Base-by-base conservation (phyloP, 35 echinoderm and acorn worm genomes). In the Ptychodera flava region DNA sequence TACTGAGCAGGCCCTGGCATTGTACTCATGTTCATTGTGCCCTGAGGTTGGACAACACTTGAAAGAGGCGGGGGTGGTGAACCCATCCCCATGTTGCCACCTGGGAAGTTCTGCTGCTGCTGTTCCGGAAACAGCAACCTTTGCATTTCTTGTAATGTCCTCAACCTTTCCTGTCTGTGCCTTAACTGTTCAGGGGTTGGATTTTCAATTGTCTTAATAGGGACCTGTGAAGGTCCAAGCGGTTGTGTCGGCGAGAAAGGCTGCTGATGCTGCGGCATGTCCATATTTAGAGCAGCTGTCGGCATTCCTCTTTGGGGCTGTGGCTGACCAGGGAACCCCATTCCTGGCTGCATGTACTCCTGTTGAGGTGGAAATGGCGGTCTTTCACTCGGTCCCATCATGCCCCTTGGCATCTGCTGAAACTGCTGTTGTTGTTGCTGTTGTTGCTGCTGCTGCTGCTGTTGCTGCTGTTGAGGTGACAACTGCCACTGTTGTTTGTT, bases 111-210 rank as follows among this genome's bases (percentile, higher is more conserved):
- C 6, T 22, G 6, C 45, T 87, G 85, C 34, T 94, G 96, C 78
- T 99, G 90, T 85, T 98, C 96, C 0, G 93, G 96, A 99, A 83
- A 94, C 0, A 99, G 36, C 78, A 94, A 78, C 38, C 88, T 94
- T 85, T 99, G 93, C 88, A 99, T 92, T 85, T 99, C 96, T 80
- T 94, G 94, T 0, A 99, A 78, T 35, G 88, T 94, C 78, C 93
- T 90, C 1, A 99, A 77, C 34, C 90, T 76, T 85, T 99, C 96
- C 76, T 99, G 88, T 36, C 96, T 76, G 53, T 94, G 90, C 35
- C 92, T 84, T 82, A 99, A 88, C 88, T 99, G 96, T 81, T 99
- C 96, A 37, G 96, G 96, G 16, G 96, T 99, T 0, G 91, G 88
- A 85, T 92, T 99, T 77, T 99, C 94, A 36, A 97, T 90, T 82